These are phyloP conservation scores for Ruditapes philippinarum DNA, from an alignment of 1,140 invertebrate species.

Conservation along the genomic window DNA sequence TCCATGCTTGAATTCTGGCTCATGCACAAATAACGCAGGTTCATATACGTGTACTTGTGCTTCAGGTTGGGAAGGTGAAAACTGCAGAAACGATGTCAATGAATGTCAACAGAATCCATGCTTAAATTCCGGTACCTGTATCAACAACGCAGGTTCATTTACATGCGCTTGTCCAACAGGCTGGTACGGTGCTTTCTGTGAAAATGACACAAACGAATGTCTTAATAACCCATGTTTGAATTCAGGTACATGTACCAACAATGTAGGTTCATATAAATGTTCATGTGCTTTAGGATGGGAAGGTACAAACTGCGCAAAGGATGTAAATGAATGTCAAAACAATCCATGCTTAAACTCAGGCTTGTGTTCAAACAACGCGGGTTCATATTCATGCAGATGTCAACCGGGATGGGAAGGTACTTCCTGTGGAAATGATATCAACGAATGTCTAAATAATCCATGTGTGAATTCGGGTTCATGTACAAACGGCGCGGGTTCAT, in stretches of 20 bases:
- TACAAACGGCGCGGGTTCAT: slow-evolving; percentile 55
- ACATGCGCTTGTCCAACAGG: neutral
- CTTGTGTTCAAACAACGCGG: neutral
- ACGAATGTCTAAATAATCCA: neutral
- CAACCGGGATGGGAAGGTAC: neutral
- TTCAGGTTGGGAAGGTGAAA: slow-evolving; percentile 21
- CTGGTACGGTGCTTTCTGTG: slow-evolving; percentile 36
- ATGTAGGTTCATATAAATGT: neutral
- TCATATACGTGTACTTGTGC: slow-evolving; percentile 39
- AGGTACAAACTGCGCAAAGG: slow-evolving; percentile 29
- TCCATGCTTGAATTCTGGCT: neutral
- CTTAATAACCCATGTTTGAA: neutral
- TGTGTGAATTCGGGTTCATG: slow-evolving; percentile 27
- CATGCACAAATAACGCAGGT: neutral
- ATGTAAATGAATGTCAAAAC: slow-evolving; percentile 69
- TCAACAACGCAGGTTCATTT: neutral
- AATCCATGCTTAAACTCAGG: slow-evolving; percentile 88
- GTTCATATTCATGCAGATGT: neutral
- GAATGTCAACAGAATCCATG: slow-evolving; percentile 30
- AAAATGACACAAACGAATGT: slow-evolving; percentile 68
- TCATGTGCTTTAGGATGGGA: slow-evolving; percentile 8
- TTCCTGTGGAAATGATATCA: neutral
- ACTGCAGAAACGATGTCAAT: slow-evolving; percentile 38
- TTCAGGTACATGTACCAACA: slow-evolving; percentile 9
- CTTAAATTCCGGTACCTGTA: neutral